A percentile compares a stretch with the other conserved stretches of the same genome.
Evolutionary conservation across 2,888 invertebrate species (phyloP).

Genomic region (Clostera curtula): DNA sequence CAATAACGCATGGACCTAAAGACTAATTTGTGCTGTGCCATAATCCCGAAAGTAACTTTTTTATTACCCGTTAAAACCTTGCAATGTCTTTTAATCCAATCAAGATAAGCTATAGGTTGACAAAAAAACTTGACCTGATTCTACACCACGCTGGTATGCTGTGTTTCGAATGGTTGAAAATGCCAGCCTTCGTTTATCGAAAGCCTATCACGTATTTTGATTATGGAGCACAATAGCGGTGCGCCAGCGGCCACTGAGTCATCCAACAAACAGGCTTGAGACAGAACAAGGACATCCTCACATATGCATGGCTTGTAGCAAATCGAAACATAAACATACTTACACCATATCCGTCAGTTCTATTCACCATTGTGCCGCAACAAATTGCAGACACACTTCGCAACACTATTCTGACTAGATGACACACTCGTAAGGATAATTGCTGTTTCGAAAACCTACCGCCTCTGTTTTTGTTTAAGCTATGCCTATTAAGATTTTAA

Average conservation of each 20-base stretch:
- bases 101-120: too few relatives aligned
- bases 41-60: too few relatives aligned
- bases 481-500: slow-evolving; percentile 21
- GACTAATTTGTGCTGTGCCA: too few relatives aligned
- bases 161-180: slow-evolving; percentile 15
- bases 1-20: too few relatives aligned
- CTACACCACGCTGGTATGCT: slow-evolving; percentile 7
- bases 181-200: slow-evolving; percentile 22
- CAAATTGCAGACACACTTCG: slow-evolving; percentile 63
- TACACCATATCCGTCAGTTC: slow-evolving; percentile 66
- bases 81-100: slow-evolving; percentile 11
- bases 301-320: slow-evolving; percentile 43
- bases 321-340: slow-evolving; percentile 66
- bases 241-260: slow-evolving; percentile 52
- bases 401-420: slow-evolving; percentile 54
- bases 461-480: slow-evolving; percentile 16
- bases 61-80: too few relatives aligned
- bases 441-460: slow-evolving; percentile 34
- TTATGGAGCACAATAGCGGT: slow-evolving; percentile 46
- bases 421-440: slow-evolving; percentile 57
- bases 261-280: slow-evolving; percentile 36
- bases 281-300: slow-evolving; percentile 63
- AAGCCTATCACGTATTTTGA: slow-evolving; percentile 42
- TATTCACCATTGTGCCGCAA: slow-evolving; percentile 68
- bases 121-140: slow-evolving; percentile 13